Evolutionary conservation across 2,797 vertebrate genomes (phyloP).

Genomic region (Parauchenoglanis punctatus): DNA sequence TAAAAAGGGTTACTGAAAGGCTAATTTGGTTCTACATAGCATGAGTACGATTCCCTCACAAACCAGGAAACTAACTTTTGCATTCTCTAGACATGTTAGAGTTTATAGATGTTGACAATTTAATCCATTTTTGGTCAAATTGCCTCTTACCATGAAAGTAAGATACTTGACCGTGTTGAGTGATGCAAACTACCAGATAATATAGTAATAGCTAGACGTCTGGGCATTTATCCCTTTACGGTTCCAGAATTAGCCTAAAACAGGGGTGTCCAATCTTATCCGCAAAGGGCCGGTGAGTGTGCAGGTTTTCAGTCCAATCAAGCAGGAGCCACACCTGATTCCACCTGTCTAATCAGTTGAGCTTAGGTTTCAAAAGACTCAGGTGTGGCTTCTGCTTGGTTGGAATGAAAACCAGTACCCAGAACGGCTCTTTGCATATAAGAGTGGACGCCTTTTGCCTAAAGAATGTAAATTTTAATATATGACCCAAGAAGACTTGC

Average conservation of each 20-base stretch:
- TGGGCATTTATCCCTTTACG: background rate
- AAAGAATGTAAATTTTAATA: background rate
- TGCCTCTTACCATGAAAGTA: background rate
- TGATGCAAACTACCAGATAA: background rate
- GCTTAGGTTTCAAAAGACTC: too few relatives aligned
- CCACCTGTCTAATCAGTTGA: too few relatives aligned
- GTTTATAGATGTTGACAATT: background rate
- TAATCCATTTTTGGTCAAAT: background rate
- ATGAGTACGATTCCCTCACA: too few relatives aligned
- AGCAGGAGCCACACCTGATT: too few relatives aligned
- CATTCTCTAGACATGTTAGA: background rate
- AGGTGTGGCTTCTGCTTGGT: too few relatives aligned
- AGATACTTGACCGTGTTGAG: background rate
- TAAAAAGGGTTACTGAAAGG: background rate
- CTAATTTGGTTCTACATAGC: background rate
- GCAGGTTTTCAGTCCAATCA: too few relatives aligned
- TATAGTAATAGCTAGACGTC: background rate
- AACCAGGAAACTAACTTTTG: background rate
- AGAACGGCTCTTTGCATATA: too few relatives aligned
- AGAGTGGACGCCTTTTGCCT: too few relatives aligned
- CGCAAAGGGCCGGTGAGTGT: too few relatives aligned
- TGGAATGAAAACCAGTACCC: too few relatives aligned
- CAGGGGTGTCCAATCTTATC: too few relatives aligned
- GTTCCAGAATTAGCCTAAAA: background rate
- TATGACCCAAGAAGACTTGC: background rate